Base-by-base conservation (phyloP, 2,113 vertebrate species). In the Micromys minutus region DNA sequence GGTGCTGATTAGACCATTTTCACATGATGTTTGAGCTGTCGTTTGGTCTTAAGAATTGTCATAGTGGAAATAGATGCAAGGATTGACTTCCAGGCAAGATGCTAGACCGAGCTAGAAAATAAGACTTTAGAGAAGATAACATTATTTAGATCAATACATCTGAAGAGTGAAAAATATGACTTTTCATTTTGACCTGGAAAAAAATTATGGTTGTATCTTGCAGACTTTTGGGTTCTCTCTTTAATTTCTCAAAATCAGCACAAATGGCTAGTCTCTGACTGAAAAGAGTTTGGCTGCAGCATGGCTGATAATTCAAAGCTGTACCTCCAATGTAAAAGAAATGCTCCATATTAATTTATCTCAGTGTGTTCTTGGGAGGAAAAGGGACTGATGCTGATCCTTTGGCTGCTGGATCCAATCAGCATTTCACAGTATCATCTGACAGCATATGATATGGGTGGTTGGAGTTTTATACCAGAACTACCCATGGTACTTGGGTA, bases 221-320 rank as follows among this genome's bases (percentile, higher is more conserved):
- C 57, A 88, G 55, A 85, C 19, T 24, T 95, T 36, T 3, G n/a
- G 59, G 15, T 87, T 93, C 92, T 74, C 59, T 81, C 77, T 47
- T 89, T 95, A 96, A 95, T 79, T 83, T 87, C 77, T 93, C 79
- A 91, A 93, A 91, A 95, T 89, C 61, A 90, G 83, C 94, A 84
- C 19, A 71, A 94, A 63, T 21, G n/a, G 26, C n/a, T 92, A 17
- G 93, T 86, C 74, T 93, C 74, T 31, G 83, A 87, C 89, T 36
- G 87, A 85, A 36, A 0, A 19, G 55, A 90, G 21, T 67, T 87
- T 36, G 93, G 4, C 8, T 3, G 39, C 84, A 65, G 10, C 29
- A 3, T 36, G 39, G 71, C 65, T 85, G 17, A 50, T 90, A 57
- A 95, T n/a, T 71, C 16, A 71, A 42, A 91, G 42, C 61, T 7